A percentile compares a stretch with the other conserved stretches of the same genome.
Conservation (phyloP, 2,888 invertebrate genomes). For the Aporophyla nigra region DNA sequence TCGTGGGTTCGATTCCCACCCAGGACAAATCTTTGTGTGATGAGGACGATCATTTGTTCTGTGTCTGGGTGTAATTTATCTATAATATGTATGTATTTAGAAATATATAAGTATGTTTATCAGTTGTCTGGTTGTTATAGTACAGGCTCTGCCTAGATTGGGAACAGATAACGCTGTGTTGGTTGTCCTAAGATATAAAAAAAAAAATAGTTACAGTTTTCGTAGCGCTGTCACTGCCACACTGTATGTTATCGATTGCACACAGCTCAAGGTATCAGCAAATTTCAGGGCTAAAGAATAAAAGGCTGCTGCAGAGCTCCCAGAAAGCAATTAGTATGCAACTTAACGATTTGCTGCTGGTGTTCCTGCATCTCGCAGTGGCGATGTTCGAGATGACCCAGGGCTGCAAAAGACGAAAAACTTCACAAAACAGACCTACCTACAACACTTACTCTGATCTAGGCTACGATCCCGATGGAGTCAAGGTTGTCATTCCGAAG, state of each 20-base stretch:
- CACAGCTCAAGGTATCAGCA: background rate
- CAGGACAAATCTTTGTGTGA: no score
- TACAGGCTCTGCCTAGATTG: no score
- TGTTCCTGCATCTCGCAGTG: slow-evolving; percentile 79
- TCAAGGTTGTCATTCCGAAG: slow-evolving; percentile 11
- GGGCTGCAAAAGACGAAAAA: slow-evolving; percentile 50
- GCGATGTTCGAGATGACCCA: slow-evolving; percentile 72
- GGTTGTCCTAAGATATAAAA: no score
- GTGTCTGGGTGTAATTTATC: no score
- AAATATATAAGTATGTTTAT: no score
- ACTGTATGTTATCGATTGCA: background rate
- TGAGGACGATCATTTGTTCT: no score
- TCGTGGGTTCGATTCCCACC: no score
- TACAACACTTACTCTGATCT: background rate
- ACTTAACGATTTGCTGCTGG: slow-evolving; percentile 78
- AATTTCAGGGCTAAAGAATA: background rate
- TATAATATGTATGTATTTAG: no score
- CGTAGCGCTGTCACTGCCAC: background rate
- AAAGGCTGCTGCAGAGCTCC: background rate
- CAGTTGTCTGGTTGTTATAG: no score
- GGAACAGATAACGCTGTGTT: no score
- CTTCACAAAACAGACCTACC: background rate
- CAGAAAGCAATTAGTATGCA: slow-evolving; percentile 56
- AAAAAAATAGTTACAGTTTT: no score
- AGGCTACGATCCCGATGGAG: slow-evolving; percentile 19